Evolutionary conservation across 2,888 invertebrate species (phyloP).

Genomic region (Eupelmus urozonus): DNA sequence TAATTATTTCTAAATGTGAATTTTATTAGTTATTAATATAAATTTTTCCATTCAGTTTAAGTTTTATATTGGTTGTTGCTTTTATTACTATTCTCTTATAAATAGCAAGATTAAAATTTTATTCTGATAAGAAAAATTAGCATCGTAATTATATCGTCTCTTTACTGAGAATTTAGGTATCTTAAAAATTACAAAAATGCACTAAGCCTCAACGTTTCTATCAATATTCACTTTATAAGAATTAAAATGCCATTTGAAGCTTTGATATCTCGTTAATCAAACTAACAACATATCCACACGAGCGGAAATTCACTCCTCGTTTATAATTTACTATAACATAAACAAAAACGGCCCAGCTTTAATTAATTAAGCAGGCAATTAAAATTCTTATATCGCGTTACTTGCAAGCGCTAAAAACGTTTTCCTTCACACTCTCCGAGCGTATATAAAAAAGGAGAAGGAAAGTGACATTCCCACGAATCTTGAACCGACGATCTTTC

Average conservation of each 20-base stretch:
- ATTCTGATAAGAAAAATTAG: background rate
- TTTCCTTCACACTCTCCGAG: background rate
- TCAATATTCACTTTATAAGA: too few relatives aligned
- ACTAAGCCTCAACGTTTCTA: too few relatives aligned
- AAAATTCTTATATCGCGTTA: conserved; percentile 45
- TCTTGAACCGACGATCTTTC: background rate
- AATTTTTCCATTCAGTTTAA: too few relatives aligned
- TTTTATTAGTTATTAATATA: too few relatives aligned
- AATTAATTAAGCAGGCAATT: conserved; percentile 34
- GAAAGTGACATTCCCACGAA: conserved; percentile 34
- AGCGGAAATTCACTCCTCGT: background rate
- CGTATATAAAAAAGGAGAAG: conserved; percentile 9
- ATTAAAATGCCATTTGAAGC: background rate
- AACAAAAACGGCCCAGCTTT: background rate
- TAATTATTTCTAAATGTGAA: too few relatives aligned
- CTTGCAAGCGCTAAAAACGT: background rate
- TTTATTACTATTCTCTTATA: too few relatives aligned
- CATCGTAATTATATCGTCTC: too few relatives aligned
- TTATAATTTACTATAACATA: background rate
- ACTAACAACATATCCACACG: background rate
- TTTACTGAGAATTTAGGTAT: too few relatives aligned
- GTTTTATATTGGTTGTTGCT: too few relatives aligned
- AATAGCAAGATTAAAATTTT: too few relatives aligned
- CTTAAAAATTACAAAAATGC: too few relatives aligned
- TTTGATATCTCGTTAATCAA: background rate